Evolutionary conservation across 2,797 vertebrate genomes (phyloP).

Genomic region (Liasis olivaceus): DNA sequence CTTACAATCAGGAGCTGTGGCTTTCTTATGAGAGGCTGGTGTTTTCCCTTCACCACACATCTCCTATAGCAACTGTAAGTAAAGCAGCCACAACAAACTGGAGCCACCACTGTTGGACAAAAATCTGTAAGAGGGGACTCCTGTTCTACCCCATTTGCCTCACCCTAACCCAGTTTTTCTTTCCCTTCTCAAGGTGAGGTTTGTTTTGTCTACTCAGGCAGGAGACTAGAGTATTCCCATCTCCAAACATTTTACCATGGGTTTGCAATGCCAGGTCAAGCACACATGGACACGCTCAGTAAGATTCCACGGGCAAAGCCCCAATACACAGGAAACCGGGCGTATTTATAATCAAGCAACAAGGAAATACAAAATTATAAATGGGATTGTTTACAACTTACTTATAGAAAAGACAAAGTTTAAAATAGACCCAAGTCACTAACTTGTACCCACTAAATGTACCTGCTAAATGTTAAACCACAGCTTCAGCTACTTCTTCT

Average conservation of each 20-base stretch:
- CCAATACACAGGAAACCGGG: not conserved
- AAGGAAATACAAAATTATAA: not conserved
- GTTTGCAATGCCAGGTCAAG: not conserved
- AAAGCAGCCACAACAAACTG: not conserved
- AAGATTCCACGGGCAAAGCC: not conserved
- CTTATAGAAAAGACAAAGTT: not conserved
- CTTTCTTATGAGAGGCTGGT: not conserved
- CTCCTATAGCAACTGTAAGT: not conserved
- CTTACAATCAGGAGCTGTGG: not conserved
- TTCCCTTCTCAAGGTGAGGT: not conserved
- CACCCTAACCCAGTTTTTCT: not conserved
- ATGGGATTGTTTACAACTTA: not conserved
- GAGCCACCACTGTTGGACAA: not conserved
- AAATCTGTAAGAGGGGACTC: not conserved
- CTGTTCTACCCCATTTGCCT: not conserved
- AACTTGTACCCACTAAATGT: not conserved
- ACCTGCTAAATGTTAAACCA: not conserved
- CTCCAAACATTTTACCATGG: not conserved
- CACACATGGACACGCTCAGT: not conserved
- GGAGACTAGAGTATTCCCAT: not conserved
- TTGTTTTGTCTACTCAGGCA: not conserved
- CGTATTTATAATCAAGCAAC: not conserved
- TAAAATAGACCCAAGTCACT: not conserved
- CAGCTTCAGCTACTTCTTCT: not conserved
- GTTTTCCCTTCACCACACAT: not conserved